Evolutionary conservation across 2,797 vertebrate species (phyloP), one percentile per base, ranked within the genome.

Genomic region (Phoeniculus purpureus): DNA sequence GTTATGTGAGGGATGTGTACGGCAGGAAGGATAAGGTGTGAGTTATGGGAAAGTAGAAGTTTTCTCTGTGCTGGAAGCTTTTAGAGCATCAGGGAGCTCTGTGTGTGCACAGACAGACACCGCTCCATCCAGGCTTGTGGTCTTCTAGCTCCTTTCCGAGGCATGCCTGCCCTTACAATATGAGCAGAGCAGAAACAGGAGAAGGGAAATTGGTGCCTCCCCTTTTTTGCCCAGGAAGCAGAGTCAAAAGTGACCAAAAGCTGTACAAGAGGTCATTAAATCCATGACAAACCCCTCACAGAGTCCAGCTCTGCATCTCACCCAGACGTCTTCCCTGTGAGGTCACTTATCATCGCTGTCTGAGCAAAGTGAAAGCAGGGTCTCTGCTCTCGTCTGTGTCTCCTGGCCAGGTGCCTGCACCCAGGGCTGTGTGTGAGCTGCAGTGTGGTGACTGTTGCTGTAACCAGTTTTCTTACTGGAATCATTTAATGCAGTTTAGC

Each of bases 401-500:
- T 91, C 40, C 66, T 79, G 62, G 51, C 70, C 61, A 27, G 66
- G 54, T 55, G 37, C 40, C 58, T 23, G 47, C 71, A 54, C 60
- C 73, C 59, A 25, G 79, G 80, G 68, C 75, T 73, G 47, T 3
- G 5, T 1, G 2, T n/a, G 25, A 59, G 25, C 74, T 25, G 67
- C 0, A 0, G 5, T 77, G 61, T 7, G 31, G 64, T 27, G 31
- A 70, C 66, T 25, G 5, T 66, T 0, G 2, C 64, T 32, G 40
- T 79, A 71, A 58, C 58, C 0, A 0, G 37, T 71, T 92, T 77
- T 94, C 90, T 93, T 90, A 43, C n/a, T 88, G 88, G 56, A 71
- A n/a, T 88, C 67, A 47, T 80, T 85, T 81, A 79, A 90, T 79
- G 84, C 81, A 91, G 31, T 86, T 90, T 86, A 67, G 27, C 37